Evolutionary conservation across 2,797 vertebrate species (phyloP), one percentile per base, ranked within the genome.

Genomic region (Sciaenops ocellatus): DNA sequence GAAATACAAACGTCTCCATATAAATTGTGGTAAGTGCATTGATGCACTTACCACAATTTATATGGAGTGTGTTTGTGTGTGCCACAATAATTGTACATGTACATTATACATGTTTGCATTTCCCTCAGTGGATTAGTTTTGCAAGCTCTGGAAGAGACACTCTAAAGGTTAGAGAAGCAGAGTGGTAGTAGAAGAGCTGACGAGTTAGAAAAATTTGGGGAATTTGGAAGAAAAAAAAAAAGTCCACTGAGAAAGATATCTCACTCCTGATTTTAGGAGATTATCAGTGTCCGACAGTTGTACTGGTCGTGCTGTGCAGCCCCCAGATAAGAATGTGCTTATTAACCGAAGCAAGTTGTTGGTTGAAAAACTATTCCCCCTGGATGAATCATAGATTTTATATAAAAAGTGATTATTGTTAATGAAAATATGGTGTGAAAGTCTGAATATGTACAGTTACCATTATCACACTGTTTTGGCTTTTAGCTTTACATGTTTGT

Each of bases 311-410:
- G 42, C 76, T 82, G 80, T 91, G 90, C 76, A 68, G 79, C 59
- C 51, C 74, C n/a, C 44, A 85, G 91, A 93, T 93, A 91, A 92
- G 76, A 79, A 79, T n/a, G 34, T 69, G 69, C 66, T 79, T 76
- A 69, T 74, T 81, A 90, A 90, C 85, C 18, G 87, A 80, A 86
- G 75, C 22, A 42, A 74, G 79, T 26, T 8, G 38, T 18, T 55
- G 28, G 57, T 77, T 77, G 26, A 42, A 62, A 61, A 71, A 54
- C 30, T 6, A 13, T 41, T 67, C n/a, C 56, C 61, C 26, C 26
- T 38, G 5, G 42, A 71, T 57, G 26, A 64, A 68, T 52, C n/a
- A 12, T 42, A 34, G 5, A 34, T 46, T 46, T 24, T 46, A 13
- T 47, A 12, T 34, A 10, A 24, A 34, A 57, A 51, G 17, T 44